These are phyloP conservation scores for Felis chaus DNA, from an alignment of 2,113 vertebrate genomes.

Conservation along the genomic window DNA sequence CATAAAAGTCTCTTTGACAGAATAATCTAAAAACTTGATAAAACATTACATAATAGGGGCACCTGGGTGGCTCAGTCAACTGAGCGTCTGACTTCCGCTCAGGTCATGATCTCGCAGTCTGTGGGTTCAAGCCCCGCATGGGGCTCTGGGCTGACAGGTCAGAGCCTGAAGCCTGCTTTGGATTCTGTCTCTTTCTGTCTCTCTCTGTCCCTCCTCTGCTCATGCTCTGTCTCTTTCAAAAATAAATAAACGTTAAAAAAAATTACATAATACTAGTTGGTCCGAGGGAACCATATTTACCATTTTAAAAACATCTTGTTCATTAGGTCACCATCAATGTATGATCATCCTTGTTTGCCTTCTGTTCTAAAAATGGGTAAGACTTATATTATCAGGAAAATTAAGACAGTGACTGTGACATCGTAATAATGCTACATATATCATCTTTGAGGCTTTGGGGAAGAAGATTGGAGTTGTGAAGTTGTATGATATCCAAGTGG, in stretches of 20 bases:
- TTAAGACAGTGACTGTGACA: neutral
- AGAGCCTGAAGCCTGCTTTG: too few species aligned
- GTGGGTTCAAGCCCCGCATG: too few species aligned
- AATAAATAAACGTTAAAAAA: neutral
- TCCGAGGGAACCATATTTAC: neutral
- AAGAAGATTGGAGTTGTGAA: neutral
- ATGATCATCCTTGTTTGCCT: constrained; percentile 15
- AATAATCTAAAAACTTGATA: neutral
- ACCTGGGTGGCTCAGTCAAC: too few species aligned
- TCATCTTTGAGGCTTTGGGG: neutral
- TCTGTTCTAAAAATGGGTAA: constrained; percentile 22
- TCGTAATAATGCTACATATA: neutral
- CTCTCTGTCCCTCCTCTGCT: too few species aligned
- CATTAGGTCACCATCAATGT: neutral
- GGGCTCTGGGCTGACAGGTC: too few species aligned
- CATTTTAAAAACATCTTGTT: constrained; percentile 18
- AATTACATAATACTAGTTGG: neutral
- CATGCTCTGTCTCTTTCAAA: too few species aligned
- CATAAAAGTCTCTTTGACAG: neutral
- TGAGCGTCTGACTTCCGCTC: too few species aligned
- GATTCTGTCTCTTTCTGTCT: too few species aligned
- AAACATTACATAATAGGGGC: neutral
- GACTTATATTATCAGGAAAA: neutral
- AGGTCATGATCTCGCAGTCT: too few species aligned
- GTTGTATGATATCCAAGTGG: neutral